Evolutionary conservation across 2,888 invertebrate genomes (phyloP), one percentile per base, ranked within the genome.

Genomic region (Malacosoma neustria): DNA sequence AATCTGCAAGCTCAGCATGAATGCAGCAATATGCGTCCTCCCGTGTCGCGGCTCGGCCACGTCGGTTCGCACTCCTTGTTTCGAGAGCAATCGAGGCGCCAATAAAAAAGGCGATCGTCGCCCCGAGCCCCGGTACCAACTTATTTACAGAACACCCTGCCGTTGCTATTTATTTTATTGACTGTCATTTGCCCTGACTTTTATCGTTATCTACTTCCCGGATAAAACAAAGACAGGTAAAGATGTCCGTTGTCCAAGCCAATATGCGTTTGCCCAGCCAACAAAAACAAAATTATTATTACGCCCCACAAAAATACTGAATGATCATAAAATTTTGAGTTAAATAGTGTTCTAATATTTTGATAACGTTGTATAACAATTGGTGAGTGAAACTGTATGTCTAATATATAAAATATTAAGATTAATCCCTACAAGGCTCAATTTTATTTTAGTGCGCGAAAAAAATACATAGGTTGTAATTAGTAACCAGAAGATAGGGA

Each of bases 101-200:
- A 85, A 87, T 87, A 87, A 87, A 87, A 86, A 85, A 86, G 79
- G 63, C 84, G 82, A 85, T 81, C 81, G 81, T 72, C 79, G 75
- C 82, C 81, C 77, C 70, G 76, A 73, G 68, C 71, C 62, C 61
- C 54, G 63, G 62, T 66, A 68, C 68, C 74, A 70, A 82, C 82
- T 84, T 85, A 85, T 85, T 85, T 85, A 85, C 85, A 82, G 84
- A 82, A 81, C 77, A 81, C 84, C 81, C 81, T 73, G 77, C 79
- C 75, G 65, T 70, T 57, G 79, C 82, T 85, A 85, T 85, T 85
- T 85, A 85, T 85, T 85, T 85, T 85, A 85, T 85, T 82, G 85
- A 81, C 84, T 79, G 74, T 81, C 82, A 79, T 85, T 85, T 84
- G 77, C 62, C 67, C 73, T 77, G 82, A 84, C 80, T 84, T 84